A percentile compares a stretch with the other conserved stretches of the same genome.
These are phyloP conservation scores for Malurus leucopterus DNA, from an alignment of 2,797 vertebrate genomes.

Conservation along the genomic window DNA sequence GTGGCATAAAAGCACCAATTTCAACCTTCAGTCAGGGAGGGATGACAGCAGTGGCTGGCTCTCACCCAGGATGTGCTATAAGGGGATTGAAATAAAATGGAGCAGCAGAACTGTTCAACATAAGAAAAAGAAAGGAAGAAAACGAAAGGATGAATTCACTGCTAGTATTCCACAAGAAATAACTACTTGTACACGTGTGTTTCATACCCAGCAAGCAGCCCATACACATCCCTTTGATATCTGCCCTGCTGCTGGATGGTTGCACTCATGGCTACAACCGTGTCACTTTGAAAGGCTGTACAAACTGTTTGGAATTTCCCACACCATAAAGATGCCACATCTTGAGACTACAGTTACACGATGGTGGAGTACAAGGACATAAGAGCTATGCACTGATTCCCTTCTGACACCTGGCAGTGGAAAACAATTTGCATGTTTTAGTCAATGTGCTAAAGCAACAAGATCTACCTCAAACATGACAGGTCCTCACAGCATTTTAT, in stretches of 20 bases:
- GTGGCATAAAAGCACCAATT: neutral
- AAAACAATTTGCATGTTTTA: neutral
- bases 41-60: neutral
- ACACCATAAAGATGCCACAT: neutral
- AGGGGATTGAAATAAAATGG: neutral
- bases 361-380: rapidly evolving
- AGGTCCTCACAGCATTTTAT: neutral
- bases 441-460: neutral
- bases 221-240: neutral
- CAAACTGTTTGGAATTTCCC: neutral
- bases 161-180: neutral
- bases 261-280: neutral
- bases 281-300: neutral
- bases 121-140: neutral
- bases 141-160: neutral
- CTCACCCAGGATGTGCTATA: neutral
- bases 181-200: rapidly evolving
- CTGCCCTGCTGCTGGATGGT: neutral
- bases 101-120: neutral
- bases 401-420: neutral
- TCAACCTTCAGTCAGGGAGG: neutral
- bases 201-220: neutral
- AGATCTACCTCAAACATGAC: neutral
- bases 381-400: neutral
- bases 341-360: neutral